Percentiles rank a stretch among this genome's conserved stretches.
These are phyloP conservation scores for Orcinus orca DNA, from an alignment of 2,113 vertebrate genomes.

Conservation along the genomic window DNA sequence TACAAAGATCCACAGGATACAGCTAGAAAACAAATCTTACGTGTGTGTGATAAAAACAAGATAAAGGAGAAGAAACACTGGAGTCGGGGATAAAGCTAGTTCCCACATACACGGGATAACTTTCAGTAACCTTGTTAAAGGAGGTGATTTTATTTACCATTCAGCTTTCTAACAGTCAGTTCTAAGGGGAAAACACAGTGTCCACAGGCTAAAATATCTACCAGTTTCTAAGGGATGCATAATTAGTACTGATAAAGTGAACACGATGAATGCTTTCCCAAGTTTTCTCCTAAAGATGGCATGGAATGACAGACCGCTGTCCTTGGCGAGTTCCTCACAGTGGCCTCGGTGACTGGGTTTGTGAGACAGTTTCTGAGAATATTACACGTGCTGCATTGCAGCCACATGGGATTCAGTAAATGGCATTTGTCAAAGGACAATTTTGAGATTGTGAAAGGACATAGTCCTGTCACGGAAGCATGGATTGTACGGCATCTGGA, in stretches of 20 bases:
- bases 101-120: background rate
- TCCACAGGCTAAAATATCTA: fast-evolving
- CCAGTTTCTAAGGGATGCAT: background rate
- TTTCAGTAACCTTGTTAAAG: background rate
- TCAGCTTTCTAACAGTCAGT: background rate
- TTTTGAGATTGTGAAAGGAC: fast-evolving
- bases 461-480: fast-evolving
- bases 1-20: fast-evolving
- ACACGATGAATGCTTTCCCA: fast-evolving
- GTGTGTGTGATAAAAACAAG: background rate
- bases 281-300: background rate
- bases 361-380: background rate
- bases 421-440: fast-evolving
- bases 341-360: fast-evolving
- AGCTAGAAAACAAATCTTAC: background rate
- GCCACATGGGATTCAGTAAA: fast-evolving
- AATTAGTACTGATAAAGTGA: fast-evolving
- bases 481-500: fast-evolving
- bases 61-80: background rate
- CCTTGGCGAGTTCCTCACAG: background rate
- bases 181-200: background rate
- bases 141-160: fast-evolving
- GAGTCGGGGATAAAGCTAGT: background rate
- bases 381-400: fast-evolving
- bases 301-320: fast-evolving